Base-by-base conservation (phyloP, 2,113 vertebrate genomes). In the Chinchilla lanigera region DNA sequence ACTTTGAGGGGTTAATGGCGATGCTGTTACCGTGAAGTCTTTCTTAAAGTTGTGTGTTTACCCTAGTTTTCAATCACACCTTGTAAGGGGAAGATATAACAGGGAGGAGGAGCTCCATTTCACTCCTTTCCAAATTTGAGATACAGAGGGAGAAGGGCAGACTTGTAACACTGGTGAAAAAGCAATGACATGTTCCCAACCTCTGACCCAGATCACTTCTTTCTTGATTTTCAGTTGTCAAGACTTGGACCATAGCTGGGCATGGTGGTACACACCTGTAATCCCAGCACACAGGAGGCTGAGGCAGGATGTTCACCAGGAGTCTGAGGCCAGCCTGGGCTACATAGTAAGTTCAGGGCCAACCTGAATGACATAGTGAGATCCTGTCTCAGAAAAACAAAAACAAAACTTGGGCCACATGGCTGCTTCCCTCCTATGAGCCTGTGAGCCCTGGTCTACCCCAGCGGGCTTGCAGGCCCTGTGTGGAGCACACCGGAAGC, bases 101-200 rank as follows among this genome's bases (percentile, higher is more conserved):
- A 30, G 63, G 4, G 16, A 60, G 7, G 8, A 86, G 30, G 7
- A 28, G 22, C 12, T 87, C 14, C 14, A 38, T 63, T 1, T 35
- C 44, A 50, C 13, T 93, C 63, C 61, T 93, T 92, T 88, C 80
- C 93, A 89, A 77, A 94, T 67, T 26, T 67, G 54, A 67, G 33
- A 56, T 9, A 26, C 30, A 35, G 20, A 4, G 3, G 7, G 17
- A 4, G 1, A 10, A 71, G n/a, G 4, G 2, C 44, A 82, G 67
- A 73, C 26, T 26, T 26, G 22, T 10, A 52, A 63, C 38, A 28
- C 16, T 11, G 33, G 56, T 38, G 7, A 26, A 33, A 75, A 83
- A 73, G 65, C 80, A 91, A 84, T 41, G 24, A 61, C 17, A 5
- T 56, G 6, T 20, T 65, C n/a, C 44, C 47, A 54, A 54, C 44